Conservation (phyloP, 1,140 invertebrate genomes). For the Sesamia nonagrioides region DNA sequence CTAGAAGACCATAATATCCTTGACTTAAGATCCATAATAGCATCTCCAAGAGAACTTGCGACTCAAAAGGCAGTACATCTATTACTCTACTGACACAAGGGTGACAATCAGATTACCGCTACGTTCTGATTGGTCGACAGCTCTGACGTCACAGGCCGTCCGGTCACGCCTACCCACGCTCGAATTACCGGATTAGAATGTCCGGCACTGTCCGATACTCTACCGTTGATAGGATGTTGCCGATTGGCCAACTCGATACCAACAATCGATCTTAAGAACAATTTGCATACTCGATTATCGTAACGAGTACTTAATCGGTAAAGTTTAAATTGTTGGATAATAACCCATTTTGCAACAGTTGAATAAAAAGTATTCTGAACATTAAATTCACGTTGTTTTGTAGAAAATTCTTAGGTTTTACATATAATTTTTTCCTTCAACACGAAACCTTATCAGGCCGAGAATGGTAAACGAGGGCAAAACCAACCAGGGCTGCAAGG, state of each 20-base stretch:
- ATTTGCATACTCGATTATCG: constrained; percentile 45
- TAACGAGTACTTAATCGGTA: constrained; percentile 15
- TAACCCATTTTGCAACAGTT: constrained; percentile 5
- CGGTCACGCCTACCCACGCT: constrained; percentile 64
- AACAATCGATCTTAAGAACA: constrained; percentile 36
- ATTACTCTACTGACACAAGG: constrained; percentile 53
- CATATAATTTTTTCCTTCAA: too few relatives aligned
- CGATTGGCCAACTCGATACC: constrained; percentile 3
- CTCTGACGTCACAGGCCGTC: constrained; percentile 73
- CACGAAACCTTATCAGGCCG: too few relatives aligned
- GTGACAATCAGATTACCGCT: constrained; percentile 74
- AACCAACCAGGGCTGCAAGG: too few relatives aligned
- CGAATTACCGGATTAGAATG: constrained; percentile 70
- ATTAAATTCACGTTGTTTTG: too few relatives aligned
- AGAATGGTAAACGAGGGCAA: too few relatives aligned
- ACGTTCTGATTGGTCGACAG: constrained; percentile 66
- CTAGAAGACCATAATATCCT: neutral
- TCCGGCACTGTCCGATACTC: constrained; percentile 56
- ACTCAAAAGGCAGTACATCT: constrained; percentile 32
- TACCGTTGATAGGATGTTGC: constrained; percentile 6
- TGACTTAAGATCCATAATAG: neutral
- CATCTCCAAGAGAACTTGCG: neutral
- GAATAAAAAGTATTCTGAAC: too few relatives aligned
- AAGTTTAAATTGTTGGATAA: constrained; percentile 2
- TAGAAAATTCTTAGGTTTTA: too few relatives aligned